These are phyloP conservation scores for Platorchestia sp. DNA, from an alignment of 1,140 invertebrate genomes.

Conservation along the genomic window DNA sequence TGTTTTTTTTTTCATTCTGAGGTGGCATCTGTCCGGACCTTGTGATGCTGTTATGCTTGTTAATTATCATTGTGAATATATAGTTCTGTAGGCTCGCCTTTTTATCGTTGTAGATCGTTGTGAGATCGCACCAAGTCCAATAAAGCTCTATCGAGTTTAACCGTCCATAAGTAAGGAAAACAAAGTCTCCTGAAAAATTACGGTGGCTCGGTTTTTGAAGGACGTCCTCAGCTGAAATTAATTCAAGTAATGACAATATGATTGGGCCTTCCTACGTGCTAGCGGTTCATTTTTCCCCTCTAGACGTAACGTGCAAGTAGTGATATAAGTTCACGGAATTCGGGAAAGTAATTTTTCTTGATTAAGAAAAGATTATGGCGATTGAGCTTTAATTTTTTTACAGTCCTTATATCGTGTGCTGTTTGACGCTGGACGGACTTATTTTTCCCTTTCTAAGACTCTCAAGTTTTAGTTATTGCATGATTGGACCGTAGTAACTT, in stretches of 20 bases:
- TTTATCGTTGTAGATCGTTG: no score
- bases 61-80: background rate
- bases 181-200: background rate
- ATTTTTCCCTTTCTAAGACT: no score
- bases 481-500: no score
- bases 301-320: background rate
- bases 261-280: background rate
- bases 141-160: background rate
- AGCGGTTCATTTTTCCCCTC: background rate
- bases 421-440: no score
- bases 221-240: background rate
- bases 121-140: background rate
- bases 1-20: background rate
- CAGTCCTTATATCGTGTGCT: no score
- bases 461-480: no score
- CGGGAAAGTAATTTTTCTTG: no score
- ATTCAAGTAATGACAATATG: background rate
- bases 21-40: background rate
- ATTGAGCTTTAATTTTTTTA: no score
- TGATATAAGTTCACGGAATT: background rate
- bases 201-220: background rate
- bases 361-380: no score
- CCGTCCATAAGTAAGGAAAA: background rate
- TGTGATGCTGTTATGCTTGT: background rate
- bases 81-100: no score